Evolutionary conservation across 1,140 invertebrate species (phyloP), one percentile per base, ranked within the genome.

Genomic region (Epicauta chinensis): DNA sequence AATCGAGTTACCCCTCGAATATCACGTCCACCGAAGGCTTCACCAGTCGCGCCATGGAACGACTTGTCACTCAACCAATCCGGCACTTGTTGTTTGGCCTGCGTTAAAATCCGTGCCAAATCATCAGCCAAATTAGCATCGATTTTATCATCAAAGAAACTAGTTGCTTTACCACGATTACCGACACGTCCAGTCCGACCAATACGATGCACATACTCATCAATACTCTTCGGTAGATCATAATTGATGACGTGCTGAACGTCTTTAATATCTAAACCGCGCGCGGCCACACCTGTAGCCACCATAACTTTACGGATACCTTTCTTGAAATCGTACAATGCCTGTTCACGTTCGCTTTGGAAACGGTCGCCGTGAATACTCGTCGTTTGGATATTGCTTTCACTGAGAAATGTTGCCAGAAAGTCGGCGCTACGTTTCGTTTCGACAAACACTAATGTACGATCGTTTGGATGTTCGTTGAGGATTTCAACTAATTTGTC

Each of bases 191-290:
- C 95, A 12, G 94, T 98, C 61, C 94, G 76, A 1, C 95, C 95
- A 64, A 97, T 97, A 37, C 94, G 77, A 73, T 98, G 95, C 3
- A 97, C 91, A 67, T 98, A 98, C 51, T 95, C 91, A 53, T 95
- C 91, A 51, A 96, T 88, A 16, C 76, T 76, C 47, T 83, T 83
- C 0, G 94, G 93, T 55, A 97, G 65, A 69, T 97, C 93, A 65
- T 84, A 97, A 68, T 97, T 97, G 3, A 98, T 83, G 0, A 97
- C 94, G 62, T 92, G 87, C 40, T 82, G 77, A 0, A 70, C 65
- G 13, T 65, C 65, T 50, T 68, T 83, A 37, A 70, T 70, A 47
- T 70, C 68, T 9, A 93, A 68, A 10, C 94, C 94, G 45, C 94
- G 73, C 0, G 93, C 89, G 12, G 92, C 92, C 1, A 97, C 93